These are phyloP conservation scores for Athrips mouffetella DNA, from an alignment of 2,888 invertebrate species.

Conservation along the genomic window DNA sequence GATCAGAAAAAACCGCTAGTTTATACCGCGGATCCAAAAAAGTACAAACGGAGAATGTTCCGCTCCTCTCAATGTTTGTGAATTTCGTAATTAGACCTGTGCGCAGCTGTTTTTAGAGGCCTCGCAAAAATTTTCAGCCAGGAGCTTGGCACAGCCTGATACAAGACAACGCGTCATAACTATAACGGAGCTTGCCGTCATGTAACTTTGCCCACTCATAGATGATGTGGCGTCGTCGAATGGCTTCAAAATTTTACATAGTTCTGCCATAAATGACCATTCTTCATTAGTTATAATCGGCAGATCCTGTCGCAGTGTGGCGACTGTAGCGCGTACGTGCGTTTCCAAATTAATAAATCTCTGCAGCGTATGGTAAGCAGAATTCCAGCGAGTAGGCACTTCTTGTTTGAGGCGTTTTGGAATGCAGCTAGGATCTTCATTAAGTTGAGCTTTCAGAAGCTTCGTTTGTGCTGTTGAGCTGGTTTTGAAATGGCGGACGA, in stretches of 20 bases:
- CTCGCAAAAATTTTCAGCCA: not conserved
- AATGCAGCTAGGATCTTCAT: constrained; percentile 3
- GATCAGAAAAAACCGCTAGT: constrained; percentile 19
- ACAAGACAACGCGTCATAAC: constrained; percentile 27
- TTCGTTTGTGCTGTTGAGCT: constrained; percentile 18
- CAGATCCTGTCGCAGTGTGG: constrained; percentile 11
- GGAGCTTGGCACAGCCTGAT: not conserved
- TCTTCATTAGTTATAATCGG: constrained; percentile 19
- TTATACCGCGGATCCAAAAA: constrained; percentile 27
- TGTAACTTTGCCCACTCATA: constrained; percentile 29
- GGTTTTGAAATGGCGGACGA: constrained; percentile 17
- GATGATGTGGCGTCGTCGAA: constrained; percentile 26
- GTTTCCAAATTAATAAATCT: constrained; percentile 19
- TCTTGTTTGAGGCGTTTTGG: constrained; percentile 23
- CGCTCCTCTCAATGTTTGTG: constrained; percentile 19
- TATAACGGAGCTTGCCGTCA: constrained; percentile 28
- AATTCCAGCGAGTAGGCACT: constrained; percentile 27
- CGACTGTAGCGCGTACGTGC: constrained; percentile 14
- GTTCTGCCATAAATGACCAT: constrained; percentile 14
- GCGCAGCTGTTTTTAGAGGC: not conserved
- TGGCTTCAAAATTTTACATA: constrained; percentile 21
- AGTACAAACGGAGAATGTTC: constrained; percentile 23
- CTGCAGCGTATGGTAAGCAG: constrained; percentile 18
- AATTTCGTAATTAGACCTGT: constrained; percentile 18
- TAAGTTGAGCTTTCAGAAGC: constrained; percentile 20